Percentiles rank a stretch among this genome's conserved stretches.
These are phyloP conservation scores for Schizothorax lantsangensis DNA, from an alignment of 2,797 vertebrate genomes.

Conservation along the genomic window DNA sequence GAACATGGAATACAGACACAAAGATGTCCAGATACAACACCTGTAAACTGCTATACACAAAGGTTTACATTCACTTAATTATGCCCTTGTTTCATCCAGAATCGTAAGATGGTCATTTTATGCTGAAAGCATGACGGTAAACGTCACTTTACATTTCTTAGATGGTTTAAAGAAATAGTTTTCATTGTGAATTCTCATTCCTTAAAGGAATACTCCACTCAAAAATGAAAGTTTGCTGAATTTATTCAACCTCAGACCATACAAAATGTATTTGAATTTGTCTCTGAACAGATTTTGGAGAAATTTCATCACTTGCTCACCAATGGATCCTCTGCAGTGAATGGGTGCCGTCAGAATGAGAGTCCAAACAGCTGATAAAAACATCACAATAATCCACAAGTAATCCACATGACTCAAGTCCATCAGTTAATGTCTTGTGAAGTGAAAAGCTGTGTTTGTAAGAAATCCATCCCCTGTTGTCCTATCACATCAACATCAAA, in stretches of 20 bases:
- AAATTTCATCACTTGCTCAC: not conserved
- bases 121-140: not conserved
- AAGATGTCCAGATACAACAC: slow-evolving; percentile 27
- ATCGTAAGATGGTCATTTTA: slow-evolving; percentile 12
- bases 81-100: slow-evolving; percentile 7
- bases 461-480: not conserved
- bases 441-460: not conserved
- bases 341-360: not conserved
- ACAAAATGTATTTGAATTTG: not conserved
- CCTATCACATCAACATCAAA: not conserved
- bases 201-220: not conserved
- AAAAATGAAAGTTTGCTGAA: not conserved
- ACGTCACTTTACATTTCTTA: not conserved
- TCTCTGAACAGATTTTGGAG: not conserved
- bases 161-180: not conserved
- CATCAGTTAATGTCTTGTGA: not conserved
- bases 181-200: not conserved
- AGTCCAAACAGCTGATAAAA: not conserved
- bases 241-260: not conserved
- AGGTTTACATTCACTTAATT: slow-evolving; percentile 41
- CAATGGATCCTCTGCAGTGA: not conserved
- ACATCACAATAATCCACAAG: not conserved
- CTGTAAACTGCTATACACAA: slow-evolving; percentile 33
- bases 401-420: not conserved
- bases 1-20: slow-evolving; percentile 37